Conservation (phyloP, 2,113 vertebrate genomes). For the Pyrgilauda ruficollis region DNA sequence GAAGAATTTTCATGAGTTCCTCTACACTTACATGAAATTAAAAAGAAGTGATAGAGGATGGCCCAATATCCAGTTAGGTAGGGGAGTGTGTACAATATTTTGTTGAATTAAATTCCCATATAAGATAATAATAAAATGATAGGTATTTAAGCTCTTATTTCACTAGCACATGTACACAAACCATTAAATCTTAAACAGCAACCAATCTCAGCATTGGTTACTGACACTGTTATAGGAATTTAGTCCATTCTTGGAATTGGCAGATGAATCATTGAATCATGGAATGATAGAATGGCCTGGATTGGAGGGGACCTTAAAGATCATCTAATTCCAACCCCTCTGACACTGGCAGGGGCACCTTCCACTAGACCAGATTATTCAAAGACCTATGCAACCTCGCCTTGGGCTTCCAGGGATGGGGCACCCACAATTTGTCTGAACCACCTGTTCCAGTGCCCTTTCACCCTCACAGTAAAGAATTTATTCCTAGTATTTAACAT, state of each 20-base stretch:
- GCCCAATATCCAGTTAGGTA: neutral
- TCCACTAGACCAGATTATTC: neutral
- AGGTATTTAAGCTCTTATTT: neutral
- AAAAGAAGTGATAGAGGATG: neutral
- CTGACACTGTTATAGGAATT: neutral
- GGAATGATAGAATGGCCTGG: neutral
- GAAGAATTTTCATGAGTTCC: neutral
- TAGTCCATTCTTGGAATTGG: neutral
- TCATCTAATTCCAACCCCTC: neutral
- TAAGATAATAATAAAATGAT: neutral
- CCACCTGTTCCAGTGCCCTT: neutral
- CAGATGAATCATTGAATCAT: neutral
- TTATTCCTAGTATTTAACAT: neutral
- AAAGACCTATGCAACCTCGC: rapidly evolving
- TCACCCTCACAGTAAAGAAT: neutral
- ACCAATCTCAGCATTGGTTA: neutral
- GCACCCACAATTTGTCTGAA: neutral
- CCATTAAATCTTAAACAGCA: neutral
- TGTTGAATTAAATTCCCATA: neutral
- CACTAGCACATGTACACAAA: neutral
- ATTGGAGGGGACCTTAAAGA: neutral
- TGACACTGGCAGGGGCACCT: neutral
- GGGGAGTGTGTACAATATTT: neutral
- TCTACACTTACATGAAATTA: neutral
- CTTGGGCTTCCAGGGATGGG: neutral